Conservation (phyloP, 2,113 vertebrate species). For the Dolichotis patagonum region DNA sequence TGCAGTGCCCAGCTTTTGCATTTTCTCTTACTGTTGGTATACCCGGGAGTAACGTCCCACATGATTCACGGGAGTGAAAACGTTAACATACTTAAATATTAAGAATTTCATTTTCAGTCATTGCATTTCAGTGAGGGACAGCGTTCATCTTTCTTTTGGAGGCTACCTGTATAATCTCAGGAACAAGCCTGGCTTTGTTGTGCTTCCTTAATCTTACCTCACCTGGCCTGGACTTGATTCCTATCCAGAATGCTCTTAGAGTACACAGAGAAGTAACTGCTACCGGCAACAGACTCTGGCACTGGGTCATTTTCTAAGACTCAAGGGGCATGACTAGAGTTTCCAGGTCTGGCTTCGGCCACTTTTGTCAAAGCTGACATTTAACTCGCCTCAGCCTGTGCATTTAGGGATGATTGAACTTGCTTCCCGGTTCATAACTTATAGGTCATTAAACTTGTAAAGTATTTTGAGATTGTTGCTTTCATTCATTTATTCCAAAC, state of each 20-base stretch:
- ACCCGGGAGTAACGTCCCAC: neutral
- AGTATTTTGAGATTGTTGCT: constrained; percentile 54
- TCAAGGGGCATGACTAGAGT: constrained; percentile 15
- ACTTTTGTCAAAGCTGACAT: neutral
- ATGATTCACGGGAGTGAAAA: neutral
- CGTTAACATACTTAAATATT: neutral
- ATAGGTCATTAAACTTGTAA: constrained; percentile 65
- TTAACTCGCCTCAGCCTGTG: neutral
- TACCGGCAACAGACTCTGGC: neutral
- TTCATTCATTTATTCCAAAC: constrained; percentile 70
- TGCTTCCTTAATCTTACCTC: constrained; percentile 30
- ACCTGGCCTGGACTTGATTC: constrained; percentile 48
- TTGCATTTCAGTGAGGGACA: neutral
- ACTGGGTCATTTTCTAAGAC: constrained; percentile 56
- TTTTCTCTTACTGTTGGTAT: neutral
- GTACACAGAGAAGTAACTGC: neutral
- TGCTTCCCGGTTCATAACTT: constrained; percentile 60
- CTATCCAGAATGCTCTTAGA: neutral
- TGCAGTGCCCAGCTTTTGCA: neutral
- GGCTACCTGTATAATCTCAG: constrained; percentile 22
- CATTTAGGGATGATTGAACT: neutral
- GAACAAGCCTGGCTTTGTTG: constrained; percentile 47
- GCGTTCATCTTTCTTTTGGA: neutral
- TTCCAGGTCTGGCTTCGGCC: constrained; percentile 19
- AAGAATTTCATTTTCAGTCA: constrained; percentile 20